Percentiles rank a stretch among this genome's conserved stretches.
These are phyloP conservation scores for Ranitomeya variabilis DNA, from an alignment of 2,113 vertebrate genomes.

Conservation along the genomic window DNA sequence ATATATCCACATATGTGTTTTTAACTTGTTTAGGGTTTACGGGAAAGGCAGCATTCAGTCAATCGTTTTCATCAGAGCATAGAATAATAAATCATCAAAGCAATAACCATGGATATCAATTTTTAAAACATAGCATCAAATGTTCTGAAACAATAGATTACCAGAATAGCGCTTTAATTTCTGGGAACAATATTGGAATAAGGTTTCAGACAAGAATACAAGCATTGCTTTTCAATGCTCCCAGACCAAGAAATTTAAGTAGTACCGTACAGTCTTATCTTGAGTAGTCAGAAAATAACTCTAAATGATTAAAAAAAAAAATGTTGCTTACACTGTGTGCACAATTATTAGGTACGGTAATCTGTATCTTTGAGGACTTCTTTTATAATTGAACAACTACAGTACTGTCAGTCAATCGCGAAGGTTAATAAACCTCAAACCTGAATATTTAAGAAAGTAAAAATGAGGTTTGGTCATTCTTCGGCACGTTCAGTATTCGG, in stretches of 20 bases:
- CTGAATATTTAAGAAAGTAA: too few species aligned
- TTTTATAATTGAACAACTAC: too few species aligned
- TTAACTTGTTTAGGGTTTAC: constrained; percentile 12
- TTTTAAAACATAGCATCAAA: neutral
- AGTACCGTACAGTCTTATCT: neutral
- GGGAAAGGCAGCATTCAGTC: neutral
- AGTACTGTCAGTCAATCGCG: too few species aligned
- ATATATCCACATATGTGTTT: neutral
- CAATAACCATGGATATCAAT: neutral
- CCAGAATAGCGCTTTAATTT: neutral
- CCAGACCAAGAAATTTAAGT: neutral
- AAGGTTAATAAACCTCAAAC: too few species aligned
- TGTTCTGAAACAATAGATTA: neutral
- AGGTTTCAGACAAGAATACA: neutral
- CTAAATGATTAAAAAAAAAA: too few species aligned
- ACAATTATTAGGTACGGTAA: too few species aligned
- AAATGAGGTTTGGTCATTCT: too few species aligned
- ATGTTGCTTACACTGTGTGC: too few species aligned
- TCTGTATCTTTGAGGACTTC: neutral
- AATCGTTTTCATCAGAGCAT: neutral
- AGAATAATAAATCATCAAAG: neutral
- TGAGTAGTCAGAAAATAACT: too few species aligned
- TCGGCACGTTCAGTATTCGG: too few species aligned
- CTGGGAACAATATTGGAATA: neutral
- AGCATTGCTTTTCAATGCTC: neutral